phyloP scores from a whole-genome alignment of 2,797 vertebrate species.

The Poeciliopsis gracilis region DNA sequence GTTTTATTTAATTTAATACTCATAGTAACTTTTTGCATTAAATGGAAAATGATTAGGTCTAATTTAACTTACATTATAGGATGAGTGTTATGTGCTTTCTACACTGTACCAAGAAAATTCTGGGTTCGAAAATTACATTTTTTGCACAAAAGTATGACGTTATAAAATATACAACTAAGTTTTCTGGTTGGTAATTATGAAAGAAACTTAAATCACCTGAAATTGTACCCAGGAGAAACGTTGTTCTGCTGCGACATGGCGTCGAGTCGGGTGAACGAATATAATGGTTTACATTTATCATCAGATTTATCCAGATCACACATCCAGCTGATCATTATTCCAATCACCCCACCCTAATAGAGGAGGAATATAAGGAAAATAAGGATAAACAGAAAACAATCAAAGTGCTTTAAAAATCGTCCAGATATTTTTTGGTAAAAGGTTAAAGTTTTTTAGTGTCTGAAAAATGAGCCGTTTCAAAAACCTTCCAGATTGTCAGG shows the following conservation, averaged over 20 bases:
- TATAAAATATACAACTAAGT: not conserved
- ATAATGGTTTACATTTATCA: conserved; percentile 88
- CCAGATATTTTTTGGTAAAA: too few relatives aligned
- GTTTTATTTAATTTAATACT: not conserved
- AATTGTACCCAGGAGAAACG: conserved; percentile 92
- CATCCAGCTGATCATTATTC: conserved; percentile 94
- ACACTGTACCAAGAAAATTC: not conserved
- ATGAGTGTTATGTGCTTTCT: not conserved
- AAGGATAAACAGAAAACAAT: not conserved
- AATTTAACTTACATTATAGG: not conserved
- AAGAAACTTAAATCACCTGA: conserved; percentile 81
- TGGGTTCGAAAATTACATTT: not conserved
- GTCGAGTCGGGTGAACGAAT: conserved; percentile 93
- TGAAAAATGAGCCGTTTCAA: too few relatives aligned
- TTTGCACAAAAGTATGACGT: not conserved
- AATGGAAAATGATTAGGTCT: not conserved
- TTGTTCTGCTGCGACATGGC: conserved; percentile 83
- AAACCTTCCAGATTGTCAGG: too few relatives aligned
- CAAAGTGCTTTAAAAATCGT: too few relatives aligned
- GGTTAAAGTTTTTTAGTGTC: too few relatives aligned
- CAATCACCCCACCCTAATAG: conserved; percentile 90
- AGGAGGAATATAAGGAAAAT: not conserved
- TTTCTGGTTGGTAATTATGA: not conserved
- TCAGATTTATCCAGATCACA: conserved; percentile 91
- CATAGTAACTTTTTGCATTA: not conserved